These are phyloP conservation scores for Dugesia japonica DNA, from an alignment of 2,888 invertebrate genomes.

Conservation along the genomic window DNA sequence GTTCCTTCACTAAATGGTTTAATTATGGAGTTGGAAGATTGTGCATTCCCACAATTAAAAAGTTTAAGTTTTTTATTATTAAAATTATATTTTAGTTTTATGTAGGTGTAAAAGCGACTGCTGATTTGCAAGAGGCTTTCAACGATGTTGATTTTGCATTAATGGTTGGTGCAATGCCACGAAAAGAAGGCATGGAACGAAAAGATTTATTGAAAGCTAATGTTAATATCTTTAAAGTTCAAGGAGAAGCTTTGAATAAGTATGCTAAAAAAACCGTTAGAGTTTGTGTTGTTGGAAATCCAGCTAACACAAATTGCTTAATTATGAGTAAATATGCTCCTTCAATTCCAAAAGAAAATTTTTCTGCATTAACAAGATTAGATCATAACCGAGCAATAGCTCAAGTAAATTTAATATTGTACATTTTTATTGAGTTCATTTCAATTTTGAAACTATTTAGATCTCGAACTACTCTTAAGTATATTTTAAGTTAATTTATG, in stretches of 20 bases:
- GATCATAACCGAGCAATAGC: conserved; percentile 92
- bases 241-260: conserved; percentile 78
- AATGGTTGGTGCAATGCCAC: conserved; percentile 90
- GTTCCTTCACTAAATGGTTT: conserved; percentile 90
- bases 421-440: no score
- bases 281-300: conserved; percentile 89
- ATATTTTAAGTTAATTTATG: no score
- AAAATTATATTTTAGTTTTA: conserved; percentile 31
- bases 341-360: conserved; percentile 82
- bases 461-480: no score
- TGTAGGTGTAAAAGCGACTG: conserved; percentile 64
- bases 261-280: conserved; percentile 78
- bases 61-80: conserved; percentile 45
- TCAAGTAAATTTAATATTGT: conserved; percentile 53
- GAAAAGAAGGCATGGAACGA: conserved; percentile 91
- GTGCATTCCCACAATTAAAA: conserved; percentile 71
- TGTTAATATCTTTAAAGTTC: conserved; percentile 89
- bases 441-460: no score
- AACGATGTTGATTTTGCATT: conserved; percentile 78
- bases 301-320: conserved; percentile 92
- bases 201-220: conserved; percentile 91
- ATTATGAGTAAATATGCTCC: conserved; percentile 79
- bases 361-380: conserved; percentile 87
- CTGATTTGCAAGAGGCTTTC: conserved; percentile 56
- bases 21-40: conserved; percentile 87